Percentiles rank a stretch among this genome's conserved stretches.
Evolutionary conservation across 1,140 invertebrate species (phyloP).

Genomic region (Conus betulinus): DNA sequence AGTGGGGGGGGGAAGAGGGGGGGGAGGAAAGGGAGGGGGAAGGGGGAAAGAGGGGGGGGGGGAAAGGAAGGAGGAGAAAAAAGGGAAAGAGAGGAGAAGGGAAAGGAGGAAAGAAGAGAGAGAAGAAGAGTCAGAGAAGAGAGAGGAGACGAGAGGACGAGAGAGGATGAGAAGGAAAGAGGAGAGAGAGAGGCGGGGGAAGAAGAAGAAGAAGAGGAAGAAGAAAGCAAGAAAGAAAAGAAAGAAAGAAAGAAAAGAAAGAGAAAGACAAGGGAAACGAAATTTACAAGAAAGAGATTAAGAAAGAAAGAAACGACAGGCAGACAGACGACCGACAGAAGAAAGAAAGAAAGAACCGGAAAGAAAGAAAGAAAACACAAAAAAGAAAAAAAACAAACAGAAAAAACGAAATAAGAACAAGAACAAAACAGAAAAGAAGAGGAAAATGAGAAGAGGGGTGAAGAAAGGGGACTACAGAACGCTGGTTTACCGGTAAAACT

Average conservation of each 20-base stretch:
- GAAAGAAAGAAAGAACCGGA: not conserved
- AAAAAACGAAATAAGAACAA: no score
- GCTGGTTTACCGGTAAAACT: no score
- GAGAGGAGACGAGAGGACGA: not conserved
- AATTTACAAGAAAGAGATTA: not conserved
- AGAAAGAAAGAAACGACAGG: not conserved
- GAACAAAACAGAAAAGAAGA: no score
- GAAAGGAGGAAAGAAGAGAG: slow-evolving; percentile 1
- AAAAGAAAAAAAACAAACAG: no score
- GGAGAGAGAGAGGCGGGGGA: not conserved
- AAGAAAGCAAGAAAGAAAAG: slow-evolving; percentile 35
- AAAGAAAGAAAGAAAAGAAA: slow-evolving; percentile 25
- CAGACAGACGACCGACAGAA: not conserved
- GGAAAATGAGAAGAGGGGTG: no score
- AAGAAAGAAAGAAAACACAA: not conserved
- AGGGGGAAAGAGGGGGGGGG: not conserved
- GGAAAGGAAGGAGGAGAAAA: not conserved
- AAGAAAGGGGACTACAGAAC: no score
- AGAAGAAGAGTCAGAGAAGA: not conserved
- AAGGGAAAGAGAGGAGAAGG: not conserved
- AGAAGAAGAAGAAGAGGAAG: slow-evolving; percentile 36
- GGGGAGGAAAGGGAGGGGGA: not conserved
- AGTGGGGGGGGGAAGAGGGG: no score
- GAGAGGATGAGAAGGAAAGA: not conserved
- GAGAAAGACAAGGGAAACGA: slow-evolving; percentile 24